phyloP scores from a whole-genome alignment of 2,113 vertebrate genomes.

The Saguinus imperator region DNA sequence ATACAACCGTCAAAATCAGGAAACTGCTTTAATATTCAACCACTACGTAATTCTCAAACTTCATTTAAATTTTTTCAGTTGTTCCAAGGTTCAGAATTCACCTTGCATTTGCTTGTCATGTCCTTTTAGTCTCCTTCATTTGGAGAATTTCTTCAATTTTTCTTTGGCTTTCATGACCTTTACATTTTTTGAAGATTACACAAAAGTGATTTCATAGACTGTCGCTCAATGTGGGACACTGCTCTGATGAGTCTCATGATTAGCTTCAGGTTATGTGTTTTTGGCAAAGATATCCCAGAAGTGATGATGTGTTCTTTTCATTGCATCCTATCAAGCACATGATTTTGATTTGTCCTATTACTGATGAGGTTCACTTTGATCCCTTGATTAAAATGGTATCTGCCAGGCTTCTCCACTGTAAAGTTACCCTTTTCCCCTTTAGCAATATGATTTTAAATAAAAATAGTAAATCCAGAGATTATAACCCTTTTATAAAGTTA shows the following conservation, averaged over 20 bases:
- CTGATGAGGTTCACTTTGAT: slow-evolving; percentile 58
- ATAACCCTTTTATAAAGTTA: slow-evolving; percentile 18
- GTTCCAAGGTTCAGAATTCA: not conserved
- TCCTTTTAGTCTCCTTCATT: not conserved
- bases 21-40: slow-evolving; percentile 2
- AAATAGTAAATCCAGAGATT: slow-evolving; percentile 32
- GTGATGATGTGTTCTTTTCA: slow-evolving; percentile 3
- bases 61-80: not conserved
- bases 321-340: not conserved
- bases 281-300: slow-evolving; percentile 39
- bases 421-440: slow-evolving; percentile 9
- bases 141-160: slow-evolving; percentile 2
- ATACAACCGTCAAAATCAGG: not conserved
- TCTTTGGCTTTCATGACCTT: slow-evolving; percentile 50
- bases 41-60: not conserved
- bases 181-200: not conserved
- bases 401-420: not conserved
- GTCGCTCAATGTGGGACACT: not conserved
- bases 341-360: slow-evolving; percentile 48
- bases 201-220: not conserved
- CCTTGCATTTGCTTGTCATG: not conserved
- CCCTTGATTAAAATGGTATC: slow-evolving; percentile 15
- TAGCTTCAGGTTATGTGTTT: slow-evolving; percentile 7
- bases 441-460: slow-evolving; percentile 38
- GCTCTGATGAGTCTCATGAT: slow-evolving; percentile 40